A percentile compares a stretch with the other conserved stretches of the same genome.
These are phyloP conservation scores for Leptocoma aspasia DNA, from an alignment of 2,113 vertebrate genomes.

Conservation along the genomic window DNA sequence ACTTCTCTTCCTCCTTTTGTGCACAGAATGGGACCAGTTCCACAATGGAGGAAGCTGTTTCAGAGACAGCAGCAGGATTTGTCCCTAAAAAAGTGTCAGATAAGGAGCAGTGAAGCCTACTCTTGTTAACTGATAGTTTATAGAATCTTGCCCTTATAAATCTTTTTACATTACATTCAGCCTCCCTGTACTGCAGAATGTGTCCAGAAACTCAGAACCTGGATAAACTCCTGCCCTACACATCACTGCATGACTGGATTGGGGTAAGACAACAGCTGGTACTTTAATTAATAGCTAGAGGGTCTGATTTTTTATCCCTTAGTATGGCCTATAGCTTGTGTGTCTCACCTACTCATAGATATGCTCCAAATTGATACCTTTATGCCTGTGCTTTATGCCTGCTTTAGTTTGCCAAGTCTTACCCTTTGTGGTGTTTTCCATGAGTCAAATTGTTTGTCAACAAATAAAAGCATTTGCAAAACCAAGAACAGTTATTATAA, in stretches of 20 bases:
- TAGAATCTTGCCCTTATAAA: background rate
- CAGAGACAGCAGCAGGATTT: background rate
- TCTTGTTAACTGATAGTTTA: background rate
- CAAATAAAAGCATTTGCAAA: background rate
- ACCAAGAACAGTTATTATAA: background rate
- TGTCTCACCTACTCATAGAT: background rate
- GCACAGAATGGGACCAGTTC: constrained; percentile 29
- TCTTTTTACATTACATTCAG: constrained; percentile 55
- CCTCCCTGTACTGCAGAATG: constrained; percentile 83
- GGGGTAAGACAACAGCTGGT: constrained; percentile 73
- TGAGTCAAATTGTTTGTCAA: background rate
- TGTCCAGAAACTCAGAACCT: constrained; percentile 76
- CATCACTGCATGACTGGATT: constrained; percentile 79
- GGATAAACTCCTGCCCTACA: constrained; percentile 86
- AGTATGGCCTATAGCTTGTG: background rate
- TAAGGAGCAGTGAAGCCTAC: background rate
- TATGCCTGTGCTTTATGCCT: background rate
- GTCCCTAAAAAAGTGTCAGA: background rate
- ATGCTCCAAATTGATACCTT: background rate
- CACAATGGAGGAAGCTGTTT: constrained; percentile 6
- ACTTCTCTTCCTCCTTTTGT: constrained; percentile 58
- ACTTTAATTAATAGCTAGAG: background rate
- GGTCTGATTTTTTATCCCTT: background rate
- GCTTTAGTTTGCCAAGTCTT: background rate
- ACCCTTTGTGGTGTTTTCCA: background rate